phyloP scores from a whole-genome alignment of 2,888 invertebrate species.

The Bellardia pandia region DNA sequence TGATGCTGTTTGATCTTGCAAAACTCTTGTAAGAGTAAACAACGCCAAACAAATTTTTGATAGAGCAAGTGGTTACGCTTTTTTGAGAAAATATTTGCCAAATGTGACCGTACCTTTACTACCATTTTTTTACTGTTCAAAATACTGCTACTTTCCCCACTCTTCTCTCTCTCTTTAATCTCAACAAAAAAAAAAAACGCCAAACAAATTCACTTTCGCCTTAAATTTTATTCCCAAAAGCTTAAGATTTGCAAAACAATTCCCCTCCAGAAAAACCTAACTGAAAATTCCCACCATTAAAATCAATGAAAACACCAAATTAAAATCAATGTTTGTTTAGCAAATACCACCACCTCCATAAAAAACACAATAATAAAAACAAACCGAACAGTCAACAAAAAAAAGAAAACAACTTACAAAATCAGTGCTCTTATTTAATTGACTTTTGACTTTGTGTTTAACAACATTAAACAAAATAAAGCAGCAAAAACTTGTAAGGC shows the following conservation, averaged over 20 bases:
- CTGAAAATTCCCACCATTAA: conserved; percentile 68
- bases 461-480: conserved; percentile 72
- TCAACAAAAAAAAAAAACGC: not conserved
- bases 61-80: too few species aligned
- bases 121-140: too few species aligned
- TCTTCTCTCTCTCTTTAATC: not conserved
- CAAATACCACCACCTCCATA: conserved; percentile 63
- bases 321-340: conserved; percentile 71
- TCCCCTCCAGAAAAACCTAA: not conserved
- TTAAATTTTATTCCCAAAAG: conserved; percentile 29
- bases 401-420: conserved; percentile 76
- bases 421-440: conserved; percentile 83
- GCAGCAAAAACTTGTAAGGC: conserved; percentile 44
- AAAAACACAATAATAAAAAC: conserved; percentile 40
- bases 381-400: conserved; percentile 74
- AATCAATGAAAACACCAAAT: conserved; percentile 59
- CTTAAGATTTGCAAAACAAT: not conserved
- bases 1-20: too few species aligned
- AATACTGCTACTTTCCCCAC: too few species aligned
- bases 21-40: too few species aligned
- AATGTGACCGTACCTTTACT: too few species aligned
- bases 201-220: conserved; percentile 42
- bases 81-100: too few species aligned
- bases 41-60: too few species aligned
- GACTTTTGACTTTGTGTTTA: conserved; percentile 81